These are phyloP conservation scores for Chiridota heheva DNA, from an alignment of 35 echinoderm and acorn worm species.

Conservation along the genomic window DNA sequence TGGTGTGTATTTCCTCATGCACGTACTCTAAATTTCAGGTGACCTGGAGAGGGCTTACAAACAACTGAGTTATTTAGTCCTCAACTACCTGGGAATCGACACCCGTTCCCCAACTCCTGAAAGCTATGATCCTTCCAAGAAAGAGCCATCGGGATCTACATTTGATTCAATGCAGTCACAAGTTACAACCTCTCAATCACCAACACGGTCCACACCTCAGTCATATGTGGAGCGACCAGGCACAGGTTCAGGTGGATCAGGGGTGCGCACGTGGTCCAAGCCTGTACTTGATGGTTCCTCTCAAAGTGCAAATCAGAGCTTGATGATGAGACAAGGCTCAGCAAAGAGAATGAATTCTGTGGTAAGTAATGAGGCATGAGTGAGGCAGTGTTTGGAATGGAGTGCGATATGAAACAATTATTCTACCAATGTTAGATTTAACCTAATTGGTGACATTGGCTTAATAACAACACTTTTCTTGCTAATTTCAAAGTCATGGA, in stretches of 20 bases:
- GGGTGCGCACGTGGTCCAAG: constrained; percentile 26
- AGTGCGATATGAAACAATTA: no score
- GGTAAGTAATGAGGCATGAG: no score
- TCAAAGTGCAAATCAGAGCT: background rate
- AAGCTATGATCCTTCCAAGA: background rate
- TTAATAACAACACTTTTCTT: no score
- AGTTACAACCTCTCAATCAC: background rate
- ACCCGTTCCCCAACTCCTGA: background rate
- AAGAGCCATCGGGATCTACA: background rate
- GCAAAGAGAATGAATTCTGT: constrained; percentile 28
- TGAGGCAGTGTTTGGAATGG: no score
- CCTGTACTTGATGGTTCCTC: background rate
- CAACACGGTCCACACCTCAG: background rate
- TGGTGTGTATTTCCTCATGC: background rate
- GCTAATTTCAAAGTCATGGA: no score
- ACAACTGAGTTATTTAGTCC: constrained; percentile 13
- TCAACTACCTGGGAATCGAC: constrained; percentile 33
- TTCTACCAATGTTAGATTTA: no score
- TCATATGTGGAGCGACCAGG: constrained; percentile 12
- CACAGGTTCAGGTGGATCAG: background rate
- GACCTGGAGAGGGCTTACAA: constrained; percentile 35
- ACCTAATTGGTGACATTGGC: no score
- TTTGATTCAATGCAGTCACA: background rate
- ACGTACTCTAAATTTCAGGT: no score
- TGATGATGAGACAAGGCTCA: constrained; percentile 1